Evolutionary conservation across 2,797 vertebrate genomes (phyloP), one percentile per base, ranked within the genome.

Genomic region (Mionectes olivaceus): DNA sequence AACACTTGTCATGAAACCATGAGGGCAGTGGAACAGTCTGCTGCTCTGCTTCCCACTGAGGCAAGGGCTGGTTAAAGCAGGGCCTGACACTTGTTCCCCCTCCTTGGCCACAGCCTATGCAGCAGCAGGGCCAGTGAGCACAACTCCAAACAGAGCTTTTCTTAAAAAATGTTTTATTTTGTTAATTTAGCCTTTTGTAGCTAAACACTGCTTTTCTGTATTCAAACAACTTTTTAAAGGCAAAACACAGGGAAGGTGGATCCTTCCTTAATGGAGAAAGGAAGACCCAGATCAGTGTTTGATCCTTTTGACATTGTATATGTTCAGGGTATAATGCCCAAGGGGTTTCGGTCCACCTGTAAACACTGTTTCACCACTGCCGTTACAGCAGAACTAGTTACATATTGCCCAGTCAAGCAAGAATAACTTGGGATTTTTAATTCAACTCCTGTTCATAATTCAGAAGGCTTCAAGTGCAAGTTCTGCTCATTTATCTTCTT

Each of bases 161-260:
- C 59, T 93, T 44, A 83, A 60, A 95, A 96, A 92, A 3, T 6
- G 5, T 24, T 96, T 97, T 94, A 92, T 95, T 95, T 82, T 4
- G 3, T 85, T 83, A 53, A 68, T 21, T 89, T 92, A 64, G 27
- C 65, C 28, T 89, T 53, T 41, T 46, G 24, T 84, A 92, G 44
- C 44, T 67, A 83, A 94, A 60, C 44, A 75, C 46, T 49, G 43
- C 22, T 76, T 61, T 73, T 67, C 30, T 65, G 28, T 89, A 91
- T 74, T 91, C 25, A 93, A 89, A 86, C 32, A 37, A 3, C 43
- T 47, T 57, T 77, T 68, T 28, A 50, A 63, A 86, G 83, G 87
- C 19, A 76, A 65, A 73, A 59, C 23, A 52, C 0, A 5, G 11
- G 8, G 44, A 57, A 55, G 11, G 13, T 5, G 2, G 19, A 56